Base-by-base conservation (phyloP, 2,888 invertebrate species). In the Anoplius nigerrimus region DNA sequence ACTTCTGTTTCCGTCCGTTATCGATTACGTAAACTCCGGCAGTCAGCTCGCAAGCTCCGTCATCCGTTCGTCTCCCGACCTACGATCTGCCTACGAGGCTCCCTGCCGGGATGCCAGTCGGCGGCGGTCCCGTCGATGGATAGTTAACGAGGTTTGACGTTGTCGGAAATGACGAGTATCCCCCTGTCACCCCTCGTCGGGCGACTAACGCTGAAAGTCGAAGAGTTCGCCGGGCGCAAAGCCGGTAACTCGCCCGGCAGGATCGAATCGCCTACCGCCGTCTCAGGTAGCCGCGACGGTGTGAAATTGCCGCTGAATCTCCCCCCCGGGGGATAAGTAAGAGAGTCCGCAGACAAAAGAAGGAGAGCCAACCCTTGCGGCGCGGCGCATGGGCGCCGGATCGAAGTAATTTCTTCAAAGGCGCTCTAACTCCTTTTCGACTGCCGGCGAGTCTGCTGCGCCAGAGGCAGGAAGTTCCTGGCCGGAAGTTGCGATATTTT, bases 321-420 rank as follows among this genome's bases (percentile, higher is more conserved):
- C n/a, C 65, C 22, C 34, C 58, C 69, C 58, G 20, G 54, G 22
- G 55, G 27, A 22, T 45, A 45, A 45, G 24, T 43, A 16, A 43
- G 20, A 24, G 18, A 53, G 52, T 20, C 20, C n/a, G 20, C 43
- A 53, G 18, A 60, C 51, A 60, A 48, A 61, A 61, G 61, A 61
- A 61, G 18, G 56, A 13, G 20, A 20, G 5, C 22, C 48, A 15
- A 5, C 48, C 20, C 48, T 6, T 20, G 1, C 15, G 16, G n/a
- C n/a, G n/a, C n/a, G n/a, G n/a, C n/a, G n/a, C n/a, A n/a, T n/a
- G n/a, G n/a, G 18, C 20, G 16, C 34, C 51, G 68, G 70, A 70
- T 77, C 72, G 75, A 76, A 78, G 79, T 77, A 75, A 77, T 77
- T 78, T 78, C 58, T 56, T 55, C 67, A 63, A 59, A 69, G 54